Percentiles rank a stretch among this genome's conserved stretches.
Evolutionary conservation across 2,113 vertebrate species (phyloP).

Genomic region (Ploceus nigricollis): DNA sequence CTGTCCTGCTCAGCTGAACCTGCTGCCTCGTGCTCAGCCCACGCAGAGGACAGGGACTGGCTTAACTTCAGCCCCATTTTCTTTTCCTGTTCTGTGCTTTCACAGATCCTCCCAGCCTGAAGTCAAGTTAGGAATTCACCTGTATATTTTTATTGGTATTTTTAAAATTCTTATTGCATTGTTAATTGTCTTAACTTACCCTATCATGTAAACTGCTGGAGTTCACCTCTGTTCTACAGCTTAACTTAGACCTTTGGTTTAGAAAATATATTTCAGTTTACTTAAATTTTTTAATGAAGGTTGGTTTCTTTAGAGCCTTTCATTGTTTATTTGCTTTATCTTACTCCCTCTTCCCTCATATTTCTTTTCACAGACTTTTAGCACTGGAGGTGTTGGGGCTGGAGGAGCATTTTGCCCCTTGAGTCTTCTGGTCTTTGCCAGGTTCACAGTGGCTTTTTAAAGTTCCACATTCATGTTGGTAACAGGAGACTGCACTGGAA

Average conservation of each 20-base stretch:
- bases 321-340: background rate
- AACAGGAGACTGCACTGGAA: background rate
- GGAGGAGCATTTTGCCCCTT: background rate
- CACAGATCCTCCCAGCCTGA: background rate
- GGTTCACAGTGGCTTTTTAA: background rate
- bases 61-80: background rate
- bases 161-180: background rate
- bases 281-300: background rate
- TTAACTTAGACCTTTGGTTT: background rate
- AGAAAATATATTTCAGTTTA: background rate
- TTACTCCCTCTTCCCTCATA: background rate
- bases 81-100: background rate
- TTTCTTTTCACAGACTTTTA: background rate
- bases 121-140: background rate
- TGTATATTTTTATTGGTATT: background rate
- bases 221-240: background rate
- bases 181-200: background rate
- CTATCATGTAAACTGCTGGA: fast-evolving
- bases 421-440: background rate
- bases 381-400: fast-evolving
- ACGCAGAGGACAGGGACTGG: fast-evolving
- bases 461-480: fast-evolving
- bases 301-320: background rate
- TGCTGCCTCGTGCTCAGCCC: background rate
- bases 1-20: background rate